Evolutionary conservation across 2,113 vertebrate species (phyloP).

Genomic region (Atlantisia rogersi): DNA sequence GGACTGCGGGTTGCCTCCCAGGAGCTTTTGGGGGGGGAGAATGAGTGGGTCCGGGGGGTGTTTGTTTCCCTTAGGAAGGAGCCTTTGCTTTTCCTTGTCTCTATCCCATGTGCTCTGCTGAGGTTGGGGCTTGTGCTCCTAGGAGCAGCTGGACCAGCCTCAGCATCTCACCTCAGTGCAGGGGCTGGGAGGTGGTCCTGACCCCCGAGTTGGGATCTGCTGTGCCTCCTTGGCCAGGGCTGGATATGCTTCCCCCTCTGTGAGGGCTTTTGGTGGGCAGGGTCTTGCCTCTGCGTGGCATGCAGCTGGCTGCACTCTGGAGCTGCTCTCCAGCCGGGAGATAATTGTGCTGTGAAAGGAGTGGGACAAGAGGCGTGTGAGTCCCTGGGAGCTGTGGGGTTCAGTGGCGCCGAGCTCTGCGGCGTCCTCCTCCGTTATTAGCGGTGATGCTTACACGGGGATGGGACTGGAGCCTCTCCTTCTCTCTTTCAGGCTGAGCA

Average conservation of each 20-base stretch:
- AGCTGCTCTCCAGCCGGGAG: neutral
- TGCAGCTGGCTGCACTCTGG: neutral
- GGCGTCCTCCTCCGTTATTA: neutral
- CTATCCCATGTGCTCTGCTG: rapidly evolving
- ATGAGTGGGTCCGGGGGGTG: neutral
- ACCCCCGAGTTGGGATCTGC: rapidly evolving
- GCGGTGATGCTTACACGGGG: neutral
- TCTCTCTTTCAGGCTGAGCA: conserved; percentile 66
- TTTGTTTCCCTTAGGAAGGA: neutral
- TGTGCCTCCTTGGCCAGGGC: rapidly evolving
- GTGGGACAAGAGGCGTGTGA: neutral
- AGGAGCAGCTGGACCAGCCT: neutral
- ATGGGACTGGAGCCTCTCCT: neutral
- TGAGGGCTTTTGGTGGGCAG: neutral
- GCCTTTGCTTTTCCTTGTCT: neutral
- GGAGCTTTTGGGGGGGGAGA: neutral
- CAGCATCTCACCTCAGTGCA: neutral
- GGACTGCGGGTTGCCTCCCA: neutral
- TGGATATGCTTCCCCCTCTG: rapidly evolving
- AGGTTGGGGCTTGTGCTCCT: neutral
- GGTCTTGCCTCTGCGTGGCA: neutral
- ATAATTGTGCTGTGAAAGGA: neutral
- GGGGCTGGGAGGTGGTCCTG: rapidly evolving
- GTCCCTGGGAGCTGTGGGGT: neutral
- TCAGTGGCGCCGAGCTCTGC: neutral